Evolutionary conservation across 2,888 invertebrate species (phyloP).

Genomic region (Lucinisca nassula): DNA sequence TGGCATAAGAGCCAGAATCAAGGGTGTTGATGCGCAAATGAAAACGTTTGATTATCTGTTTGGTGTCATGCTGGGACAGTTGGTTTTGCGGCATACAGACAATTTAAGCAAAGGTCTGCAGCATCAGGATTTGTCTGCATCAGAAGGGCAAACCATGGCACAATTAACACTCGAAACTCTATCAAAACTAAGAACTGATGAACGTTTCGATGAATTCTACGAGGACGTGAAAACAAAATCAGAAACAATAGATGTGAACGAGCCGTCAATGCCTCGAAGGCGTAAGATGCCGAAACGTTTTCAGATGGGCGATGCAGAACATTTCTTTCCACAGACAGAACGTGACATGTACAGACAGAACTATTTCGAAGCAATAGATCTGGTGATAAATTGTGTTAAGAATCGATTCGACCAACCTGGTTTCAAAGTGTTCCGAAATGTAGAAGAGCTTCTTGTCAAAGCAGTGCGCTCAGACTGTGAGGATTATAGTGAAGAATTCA

Average conservation of each 20-base stretch:
- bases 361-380: constrained; percentile 52
- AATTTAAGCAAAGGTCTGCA: constrained; percentile 52
- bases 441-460: constrained; percentile 38
- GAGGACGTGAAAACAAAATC: constrained; percentile 15
- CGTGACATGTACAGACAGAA: constrained; percentile 35
- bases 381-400: constrained; percentile 27
- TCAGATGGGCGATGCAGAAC: constrained; percentile 12
- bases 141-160: constrained; percentile 42
- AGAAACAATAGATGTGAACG: constrained; percentile 30
- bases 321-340: constrained; percentile 21
- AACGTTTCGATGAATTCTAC: constrained; percentile 28
- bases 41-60: constrained; percentile 43
- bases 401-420: constrained; percentile 52
- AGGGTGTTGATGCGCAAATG: constrained; percentile 43
- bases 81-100: constrained; percentile 48
- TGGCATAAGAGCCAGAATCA: constrained; percentile 26
- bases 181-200: constrained; percentile 18
- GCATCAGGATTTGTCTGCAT: constrained; percentile 48
- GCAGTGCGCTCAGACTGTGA: background rate
- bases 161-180: constrained; percentile 18
- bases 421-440: constrained; percentile 24
- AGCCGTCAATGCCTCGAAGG: constrained; percentile 34
- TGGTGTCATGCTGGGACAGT: constrained; percentile 26
- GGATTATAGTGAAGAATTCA: background rate
- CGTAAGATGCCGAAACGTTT: constrained; percentile 44